A percentile compares a stretch with the other conserved stretches of the same genome.
These are phyloP conservation scores for Hippolais icterina DNA, from an alignment of 2,113 vertebrate species.

Conservation along the genomic window DNA sequence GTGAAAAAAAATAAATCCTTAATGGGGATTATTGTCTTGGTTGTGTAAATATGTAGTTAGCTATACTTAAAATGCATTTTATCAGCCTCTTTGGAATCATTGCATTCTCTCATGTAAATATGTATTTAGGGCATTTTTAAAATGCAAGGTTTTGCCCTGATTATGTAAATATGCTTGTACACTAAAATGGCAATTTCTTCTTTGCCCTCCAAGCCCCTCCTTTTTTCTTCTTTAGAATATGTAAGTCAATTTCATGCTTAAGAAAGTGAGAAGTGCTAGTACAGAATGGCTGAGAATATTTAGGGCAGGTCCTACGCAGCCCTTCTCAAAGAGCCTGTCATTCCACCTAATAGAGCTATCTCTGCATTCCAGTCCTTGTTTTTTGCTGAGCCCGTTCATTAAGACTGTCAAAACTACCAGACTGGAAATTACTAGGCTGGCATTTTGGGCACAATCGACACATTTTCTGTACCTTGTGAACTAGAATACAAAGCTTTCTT, in stretches of 20 bases:
- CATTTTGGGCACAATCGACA: conserved; percentile 30
- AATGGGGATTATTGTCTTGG: conserved; percentile 52
- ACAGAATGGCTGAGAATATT: conserved; percentile 8
- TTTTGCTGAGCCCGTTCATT: conserved; percentile 28
- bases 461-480: conserved; percentile 39
- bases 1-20: not conserved
- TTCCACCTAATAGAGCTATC: not conserved
- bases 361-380: conserved; percentile 32
- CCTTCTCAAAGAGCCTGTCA: not conserved
- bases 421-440: conserved; percentile 53
- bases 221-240: conserved; percentile 1
- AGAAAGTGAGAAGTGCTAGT: conserved; percentile 35
- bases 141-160: conserved; percentile 45
- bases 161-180: conserved; percentile 41
- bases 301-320: not conserved
- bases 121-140: conserved; percentile 65
- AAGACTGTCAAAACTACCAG: conserved; percentile 33
- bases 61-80: conserved; percentile 50
- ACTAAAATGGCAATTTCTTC: not conserved
- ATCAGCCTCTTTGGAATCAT: conserved; percentile 50
- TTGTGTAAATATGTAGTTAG: conserved; percentile 53
- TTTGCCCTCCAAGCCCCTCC: not conserved
- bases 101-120: conserved; percentile 57
- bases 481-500: conserved; percentile 29
- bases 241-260: conserved; percentile 45